Conservation (phyloP, 2,113 vertebrate species). For the Girardinichthys multiradiatus region DNA sequence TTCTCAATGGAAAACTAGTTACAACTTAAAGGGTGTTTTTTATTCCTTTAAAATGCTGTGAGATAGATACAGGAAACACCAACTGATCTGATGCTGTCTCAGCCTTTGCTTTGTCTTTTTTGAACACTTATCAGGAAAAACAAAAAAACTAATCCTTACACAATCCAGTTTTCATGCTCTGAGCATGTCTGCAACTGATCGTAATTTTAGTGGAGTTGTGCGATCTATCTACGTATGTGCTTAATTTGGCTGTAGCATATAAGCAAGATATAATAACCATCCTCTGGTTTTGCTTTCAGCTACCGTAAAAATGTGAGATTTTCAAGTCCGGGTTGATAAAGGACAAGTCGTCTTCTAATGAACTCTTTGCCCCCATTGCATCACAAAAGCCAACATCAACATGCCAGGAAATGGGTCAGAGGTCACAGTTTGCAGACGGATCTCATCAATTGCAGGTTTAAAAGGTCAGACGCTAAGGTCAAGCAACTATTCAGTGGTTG, state of each 20-base stretch:
- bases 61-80: slow-evolving; percentile 29
- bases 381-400: no score
- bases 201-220: slow-evolving; percentile 44
- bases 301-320: slow-evolving; percentile 20
- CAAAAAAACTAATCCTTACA: slow-evolving; percentile 39
- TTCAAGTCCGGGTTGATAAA: slow-evolving; percentile 15
- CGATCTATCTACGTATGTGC: slow-evolving; percentile 34
- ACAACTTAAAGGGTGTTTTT: slow-evolving; percentile 12
- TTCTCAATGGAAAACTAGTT: slow-evolving; percentile 14
- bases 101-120: slow-evolving; percentile 20
- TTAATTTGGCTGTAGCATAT: slow-evolving; percentile 35
- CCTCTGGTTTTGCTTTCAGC: slow-evolving; percentile 18
- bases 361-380: slow-evolving; percentile 46
- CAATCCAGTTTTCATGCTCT: slow-evolving; percentile 45
- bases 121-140: slow-evolving; percentile 33
- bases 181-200: slow-evolving; percentile 47
- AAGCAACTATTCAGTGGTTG: slow-evolving; percentile 58
- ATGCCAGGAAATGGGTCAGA: slow-evolving; percentile 44
- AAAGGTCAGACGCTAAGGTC: slow-evolving; percentile 72
- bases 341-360: slow-evolving; percentile 14
- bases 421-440: slow-evolving; percentile 75
- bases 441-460: slow-evolving; percentile 66
- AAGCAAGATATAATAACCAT: slow-evolving; percentile 8
- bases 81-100: slow-evolving; percentile 32
- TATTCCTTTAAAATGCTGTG: slow-evolving; percentile 17